Evolutionary conservation across 2,797 vertebrate species (phyloP).

Genomic region (Okamejei kenojei): DNA sequence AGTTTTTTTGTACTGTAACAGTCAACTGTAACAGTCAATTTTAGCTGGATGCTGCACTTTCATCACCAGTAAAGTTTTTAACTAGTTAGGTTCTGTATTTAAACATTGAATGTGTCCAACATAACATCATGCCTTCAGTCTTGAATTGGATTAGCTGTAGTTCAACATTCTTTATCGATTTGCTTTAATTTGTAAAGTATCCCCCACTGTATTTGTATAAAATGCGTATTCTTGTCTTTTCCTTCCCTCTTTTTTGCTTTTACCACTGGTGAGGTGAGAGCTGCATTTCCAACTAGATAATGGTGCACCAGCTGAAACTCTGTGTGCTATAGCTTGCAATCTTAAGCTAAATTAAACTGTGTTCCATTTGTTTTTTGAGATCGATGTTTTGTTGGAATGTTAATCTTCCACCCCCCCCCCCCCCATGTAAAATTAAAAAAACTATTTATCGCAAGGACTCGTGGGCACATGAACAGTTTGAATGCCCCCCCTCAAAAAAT

Average conservation of each 20-base stretch:
- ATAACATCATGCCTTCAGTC: neutral
- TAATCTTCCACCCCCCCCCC: neutral
- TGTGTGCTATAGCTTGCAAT: constrained; percentile 30
- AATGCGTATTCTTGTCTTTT: neutral
- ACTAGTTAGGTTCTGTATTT: neutral
- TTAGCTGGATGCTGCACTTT: constrained; percentile 1
- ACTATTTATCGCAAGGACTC: neutral
- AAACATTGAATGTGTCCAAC: neutral
- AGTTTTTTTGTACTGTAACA: neutral
- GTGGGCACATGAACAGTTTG: constrained; percentile 24
- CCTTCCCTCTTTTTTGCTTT: neutral
- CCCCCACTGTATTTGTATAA: neutral
- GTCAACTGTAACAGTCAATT: neutral
- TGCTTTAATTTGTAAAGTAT: neutral
- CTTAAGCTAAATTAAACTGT: neutral
- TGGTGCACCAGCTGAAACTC: constrained; percentile 2
- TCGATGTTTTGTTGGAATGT: constrained; percentile 26
- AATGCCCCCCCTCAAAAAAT: constrained; percentile 44
- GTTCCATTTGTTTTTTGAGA: neutral
- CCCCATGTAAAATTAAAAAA: neutral
- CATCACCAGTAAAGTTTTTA: neutral
- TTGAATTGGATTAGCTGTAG: neutral
- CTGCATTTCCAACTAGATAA: neutral
- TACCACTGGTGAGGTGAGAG: neutral
- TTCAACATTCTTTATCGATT: neutral